Conservation (phyloP, 2,797 vertebrate species). For the Dryobates pubescens region DNA sequence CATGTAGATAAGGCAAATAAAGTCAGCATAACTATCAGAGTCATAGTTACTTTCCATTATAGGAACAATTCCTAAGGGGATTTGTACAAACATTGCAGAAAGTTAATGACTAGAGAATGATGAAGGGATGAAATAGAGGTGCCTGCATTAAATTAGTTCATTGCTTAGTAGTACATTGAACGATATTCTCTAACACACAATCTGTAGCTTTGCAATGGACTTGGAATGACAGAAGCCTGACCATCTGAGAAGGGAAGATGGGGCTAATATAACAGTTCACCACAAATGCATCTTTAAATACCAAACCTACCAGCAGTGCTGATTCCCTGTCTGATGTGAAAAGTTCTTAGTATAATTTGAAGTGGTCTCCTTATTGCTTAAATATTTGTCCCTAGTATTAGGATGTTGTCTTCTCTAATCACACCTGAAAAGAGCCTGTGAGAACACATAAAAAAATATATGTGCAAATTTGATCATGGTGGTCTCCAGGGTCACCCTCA, state of each 20-base stretch:
- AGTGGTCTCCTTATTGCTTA: background rate
- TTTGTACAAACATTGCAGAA: background rate
- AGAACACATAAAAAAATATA: background rate
- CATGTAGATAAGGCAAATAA: background rate
- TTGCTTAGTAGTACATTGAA: background rate
- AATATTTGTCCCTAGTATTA: background rate
- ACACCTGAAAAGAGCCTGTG: background rate
- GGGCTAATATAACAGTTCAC: background rate
- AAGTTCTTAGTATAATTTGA: background rate
- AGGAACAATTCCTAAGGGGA: background rate
- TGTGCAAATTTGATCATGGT: background rate
- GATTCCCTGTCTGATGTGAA: background rate
- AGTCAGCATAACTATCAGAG: background rate
- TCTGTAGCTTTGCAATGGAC: background rate
- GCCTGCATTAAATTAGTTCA: background rate
- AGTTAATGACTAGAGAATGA: background rate
- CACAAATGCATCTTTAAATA: background rate
- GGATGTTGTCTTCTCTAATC: background rate
- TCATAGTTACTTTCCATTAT: background rate
- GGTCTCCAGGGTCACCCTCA: background rate
- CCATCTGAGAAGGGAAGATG: background rate
- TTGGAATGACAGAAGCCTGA: background rate
- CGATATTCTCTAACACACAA: rapidly evolving
- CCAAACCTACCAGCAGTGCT: background rate
- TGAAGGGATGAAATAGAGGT: background rate